phyloP scores from a whole-genome alignment of 2,888 invertebrate species.

The Apamea monoglypha region DNA sequence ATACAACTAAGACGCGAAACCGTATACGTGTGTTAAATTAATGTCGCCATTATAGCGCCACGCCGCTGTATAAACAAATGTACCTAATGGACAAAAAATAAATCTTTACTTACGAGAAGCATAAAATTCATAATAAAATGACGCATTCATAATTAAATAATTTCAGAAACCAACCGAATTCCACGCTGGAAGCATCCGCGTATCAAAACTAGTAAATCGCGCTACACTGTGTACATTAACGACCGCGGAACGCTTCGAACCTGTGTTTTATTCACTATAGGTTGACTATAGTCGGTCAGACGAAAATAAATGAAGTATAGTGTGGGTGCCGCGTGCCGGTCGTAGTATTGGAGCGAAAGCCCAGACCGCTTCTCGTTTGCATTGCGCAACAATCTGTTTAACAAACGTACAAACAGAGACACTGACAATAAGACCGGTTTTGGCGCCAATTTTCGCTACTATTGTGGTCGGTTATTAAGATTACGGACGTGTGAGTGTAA shows the following conservation, averaged over 20 bases:
- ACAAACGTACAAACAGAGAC: constrained; percentile 70
- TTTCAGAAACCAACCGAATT: not conserved
- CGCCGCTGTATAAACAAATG: not conserved
- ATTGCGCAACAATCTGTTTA: constrained; percentile 76
- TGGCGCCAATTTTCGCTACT: constrained; percentile 81
- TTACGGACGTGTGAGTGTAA: constrained; percentile 77
- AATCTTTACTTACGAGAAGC: not conserved
- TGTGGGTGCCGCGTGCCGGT: constrained; percentile 77
- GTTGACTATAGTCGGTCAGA: constrained; percentile 68
- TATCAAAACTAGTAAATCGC: constrained; percentile 71
- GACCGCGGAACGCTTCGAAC: constrained; percentile 69
- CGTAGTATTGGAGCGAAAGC: constrained; percentile 80
- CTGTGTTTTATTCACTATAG: constrained; percentile 71
- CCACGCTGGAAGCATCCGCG: constrained; percentile 15
- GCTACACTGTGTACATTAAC: constrained; percentile 70
- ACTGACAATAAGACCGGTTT: constrained; percentile 80
- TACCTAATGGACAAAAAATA: not conserved
- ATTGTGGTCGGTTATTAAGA: constrained; percentile 78
- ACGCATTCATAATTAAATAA: not conserved
- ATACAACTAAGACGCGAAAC: too few species aligned
- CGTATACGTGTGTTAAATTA: too few species aligned
- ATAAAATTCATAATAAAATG: not conserved
- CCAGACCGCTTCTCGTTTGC: constrained; percentile 70
- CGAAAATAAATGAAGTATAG: constrained; percentile 82
- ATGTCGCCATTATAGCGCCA: too few species aligned